Conservation (phyloP, 2,113 vertebrate species). For the Colistium nudipinnis region DNA sequence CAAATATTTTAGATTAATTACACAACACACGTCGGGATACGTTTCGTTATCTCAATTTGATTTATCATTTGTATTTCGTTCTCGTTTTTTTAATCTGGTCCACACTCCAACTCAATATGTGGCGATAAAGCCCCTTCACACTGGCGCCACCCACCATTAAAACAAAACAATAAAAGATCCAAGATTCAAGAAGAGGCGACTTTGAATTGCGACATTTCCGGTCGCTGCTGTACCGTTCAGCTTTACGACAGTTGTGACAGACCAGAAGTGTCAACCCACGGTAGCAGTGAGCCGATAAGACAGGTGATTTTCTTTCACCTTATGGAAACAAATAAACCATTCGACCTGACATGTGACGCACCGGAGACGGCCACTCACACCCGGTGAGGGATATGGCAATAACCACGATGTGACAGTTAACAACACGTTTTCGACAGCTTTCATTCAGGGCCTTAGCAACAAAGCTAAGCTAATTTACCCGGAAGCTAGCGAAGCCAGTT, state of each 20-base stretch:
- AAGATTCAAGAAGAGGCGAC: background rate
- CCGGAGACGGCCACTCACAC: accelerated
- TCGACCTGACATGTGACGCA: accelerated
- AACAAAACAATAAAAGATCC: background rate
- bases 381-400: background rate
- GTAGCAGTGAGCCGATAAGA: background rate
- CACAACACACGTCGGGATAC: too few relatives aligned
- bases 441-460: constrained; percentile 10
- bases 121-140: too few relatives aligned
- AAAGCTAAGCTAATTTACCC: constrained; percentile 39
- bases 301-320: background rate
- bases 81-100: too few relatives aligned
- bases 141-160: too few relatives aligned
- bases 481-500: background rate
- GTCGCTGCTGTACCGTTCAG: background rate
- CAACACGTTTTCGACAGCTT: background rate
- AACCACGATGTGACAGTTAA: constrained; percentile 29
- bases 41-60: too few relatives aligned
- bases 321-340: background rate
- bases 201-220: constrained; percentile 38
- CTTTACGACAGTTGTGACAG: constrained; percentile 45
- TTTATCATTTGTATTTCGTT: too few relatives aligned
- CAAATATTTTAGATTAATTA: too few relatives aligned
- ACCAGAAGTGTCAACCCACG: constrained; percentile 34
- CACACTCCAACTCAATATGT: too few relatives aligned